Percentiles rank a stretch among this genome's conserved stretches.
Conservation (phyloP, 2,113 vertebrate genomes). For the Ascaphus truei region DNA sequence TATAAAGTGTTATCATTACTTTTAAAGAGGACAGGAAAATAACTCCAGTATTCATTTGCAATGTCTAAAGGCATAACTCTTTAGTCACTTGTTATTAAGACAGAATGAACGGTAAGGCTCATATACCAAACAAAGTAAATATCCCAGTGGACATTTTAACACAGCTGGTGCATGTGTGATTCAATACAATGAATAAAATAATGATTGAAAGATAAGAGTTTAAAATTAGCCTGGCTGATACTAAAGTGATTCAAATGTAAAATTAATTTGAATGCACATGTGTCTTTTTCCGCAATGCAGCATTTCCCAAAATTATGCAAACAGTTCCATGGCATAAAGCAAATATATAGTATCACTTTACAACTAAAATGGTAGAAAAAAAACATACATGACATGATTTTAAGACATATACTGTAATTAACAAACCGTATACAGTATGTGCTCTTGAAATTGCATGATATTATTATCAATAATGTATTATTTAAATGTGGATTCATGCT, state of each 20-base stretch:
- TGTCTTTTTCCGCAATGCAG: slow-evolving; percentile 34
- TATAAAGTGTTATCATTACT: neutral
- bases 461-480: too few species aligned
- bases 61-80: slow-evolving; percentile 16
- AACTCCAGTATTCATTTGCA: neutral
- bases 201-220: slow-evolving; percentile 42
- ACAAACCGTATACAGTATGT: too few species aligned
- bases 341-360: too few species aligned
- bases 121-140: slow-evolving; percentile 38
- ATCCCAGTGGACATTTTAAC: slow-evolving; percentile 37
- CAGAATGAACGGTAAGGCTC: slow-evolving; percentile 24
- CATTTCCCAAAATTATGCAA: slow-evolving; percentile 36
- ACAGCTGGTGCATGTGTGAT: slow-evolving; percentile 38
- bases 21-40: neutral
- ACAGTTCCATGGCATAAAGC: neutral
- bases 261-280: slow-evolving; percentile 45
- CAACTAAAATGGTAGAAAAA: too few species aligned
- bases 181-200: slow-evolving; percentile 36
- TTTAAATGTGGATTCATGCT: too few species aligned
- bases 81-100: slow-evolving; percentile 36
- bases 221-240: slow-evolving; percentile 45
- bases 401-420: too few species aligned
- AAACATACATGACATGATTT: too few species aligned
- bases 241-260: slow-evolving; percentile 45
- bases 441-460: too few species aligned